A percentile compares a stretch with the other conserved stretches of the same genome.
These are phyloP conservation scores for Smutsia temminckii DNA, from an alignment of 2,797 vertebrate species.

Conservation along the genomic window DNA sequence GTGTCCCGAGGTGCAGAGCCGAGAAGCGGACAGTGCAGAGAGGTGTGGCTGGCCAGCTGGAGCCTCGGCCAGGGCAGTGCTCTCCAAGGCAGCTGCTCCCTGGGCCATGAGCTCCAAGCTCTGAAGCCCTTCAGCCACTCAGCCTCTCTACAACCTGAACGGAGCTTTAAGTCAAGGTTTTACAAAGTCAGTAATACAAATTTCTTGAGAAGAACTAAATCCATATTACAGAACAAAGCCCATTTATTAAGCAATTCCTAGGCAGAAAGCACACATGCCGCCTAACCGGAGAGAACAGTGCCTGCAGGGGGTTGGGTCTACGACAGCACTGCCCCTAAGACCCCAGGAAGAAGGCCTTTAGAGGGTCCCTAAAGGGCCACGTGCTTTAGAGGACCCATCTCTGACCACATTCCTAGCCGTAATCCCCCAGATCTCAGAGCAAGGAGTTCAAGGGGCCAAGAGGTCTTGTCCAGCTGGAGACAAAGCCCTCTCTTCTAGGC, in stretches of 20 bases:
- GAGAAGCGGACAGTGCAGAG: not conserved
- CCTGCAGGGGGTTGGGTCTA: not conserved
- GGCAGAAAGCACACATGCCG: not conserved
- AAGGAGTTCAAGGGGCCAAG: not conserved
- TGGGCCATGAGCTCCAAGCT: not conserved
- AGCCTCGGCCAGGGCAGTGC: accelerated
- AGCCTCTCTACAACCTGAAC: not conserved
- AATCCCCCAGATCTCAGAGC: not conserved
- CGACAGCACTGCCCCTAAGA: not conserved
- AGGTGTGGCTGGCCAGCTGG: not conserved
- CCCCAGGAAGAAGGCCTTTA: not conserved
- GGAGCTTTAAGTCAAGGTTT: not conserved
- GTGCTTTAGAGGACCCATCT: not conserved
- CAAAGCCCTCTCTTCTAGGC: not conserved
- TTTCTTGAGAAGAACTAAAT: not conserved
- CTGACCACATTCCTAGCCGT: not conserved
- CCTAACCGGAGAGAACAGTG: not conserved
- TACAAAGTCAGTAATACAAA: not conserved
- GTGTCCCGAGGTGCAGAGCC: not conserved
- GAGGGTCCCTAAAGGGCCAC: not conserved
- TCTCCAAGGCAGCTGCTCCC: not conserved
- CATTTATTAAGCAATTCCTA: not conserved
- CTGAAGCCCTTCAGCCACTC: not conserved
- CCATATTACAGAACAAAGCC: not conserved
- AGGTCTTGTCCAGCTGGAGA: not conserved